Conservation (phyloP, 2,888 invertebrate species). For the Tribolium freemani region DNA sequence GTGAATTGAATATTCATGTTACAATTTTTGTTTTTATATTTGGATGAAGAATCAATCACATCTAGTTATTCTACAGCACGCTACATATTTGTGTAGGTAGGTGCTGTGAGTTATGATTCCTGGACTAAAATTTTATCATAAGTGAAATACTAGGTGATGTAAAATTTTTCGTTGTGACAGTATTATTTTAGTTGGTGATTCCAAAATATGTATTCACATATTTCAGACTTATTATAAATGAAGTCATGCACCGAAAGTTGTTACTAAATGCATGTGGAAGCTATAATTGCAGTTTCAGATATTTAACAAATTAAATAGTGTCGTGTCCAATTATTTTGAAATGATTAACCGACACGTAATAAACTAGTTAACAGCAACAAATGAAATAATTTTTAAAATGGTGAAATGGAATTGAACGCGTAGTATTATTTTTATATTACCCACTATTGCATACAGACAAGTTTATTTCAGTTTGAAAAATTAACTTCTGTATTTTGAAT, state of each 20-base stretch:
- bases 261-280: not conserved
- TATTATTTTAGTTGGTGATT: not conserved
- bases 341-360: not conserved
- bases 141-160: not conserved
- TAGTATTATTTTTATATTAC: no score
- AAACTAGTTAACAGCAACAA: not conserved
- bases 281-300: not conserved
- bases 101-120: not conserved
- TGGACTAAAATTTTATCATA: not conserved
- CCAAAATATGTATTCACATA: not conserved
- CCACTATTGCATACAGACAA: no score
- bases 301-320: not conserved
- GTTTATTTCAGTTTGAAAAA: no score
- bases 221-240: not conserved
- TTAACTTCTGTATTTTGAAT: no score
- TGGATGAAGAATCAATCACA: no score
- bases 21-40: not conserved
- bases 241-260: not conserved
- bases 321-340: not conserved
- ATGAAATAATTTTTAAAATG: not conserved
- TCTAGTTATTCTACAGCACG: not conserved
- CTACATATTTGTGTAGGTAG: not conserved
- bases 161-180: not conserved
- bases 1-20: not conserved
- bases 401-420: no score